Evolutionary conservation across 1,140 invertebrate species (phyloP), one percentile per base, ranked within the genome.

Genomic region (Andricus grossulariae): DNA sequence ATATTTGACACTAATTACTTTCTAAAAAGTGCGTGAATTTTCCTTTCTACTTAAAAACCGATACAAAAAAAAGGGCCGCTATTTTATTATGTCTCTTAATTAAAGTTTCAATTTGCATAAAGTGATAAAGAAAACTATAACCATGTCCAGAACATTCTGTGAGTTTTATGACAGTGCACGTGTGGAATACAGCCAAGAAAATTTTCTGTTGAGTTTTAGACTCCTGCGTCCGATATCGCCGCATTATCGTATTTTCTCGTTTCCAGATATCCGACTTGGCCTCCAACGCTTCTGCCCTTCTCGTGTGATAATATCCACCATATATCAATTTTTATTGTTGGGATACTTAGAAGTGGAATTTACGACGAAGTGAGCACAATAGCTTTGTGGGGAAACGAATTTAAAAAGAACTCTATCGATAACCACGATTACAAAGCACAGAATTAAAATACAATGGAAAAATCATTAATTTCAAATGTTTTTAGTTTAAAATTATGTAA

Each of bases 121-220:
- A 66, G 25, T 32, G 11, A 66, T 13, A 15, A 39, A 39, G 25
- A 39, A 32, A 66, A n/a, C 13, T 39, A 16, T 16, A 21, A 39
- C 12, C 1, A 4, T 0, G 25, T 16, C 21, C 32, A 32, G 21
- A 16, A 66, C 21, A 66, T 16, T 66, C 39, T 66, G 4, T 45
- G 32, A 66, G 25, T 66, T 45, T 39, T 39, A 66, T 66, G 25
- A 21, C 25, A 66, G 21, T 39, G 21, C 57, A 66, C 25, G 57
- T 66, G 60, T 66, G 60, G 60, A 66, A 66, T 66, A 39, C 15
- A 66, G 60, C 60, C 60, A 66, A 39, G 57, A 66, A 66, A 66
- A n/a, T 39, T 66, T 66, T 4, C 60, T 32, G 15, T 13, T 3
- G 21, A 66, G 25, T 66, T 66, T 66, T 25, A 13, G 19, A 66